Base-by-base conservation (phyloP, 2,113 vertebrate species). In the Sterna hirundo region DNA sequence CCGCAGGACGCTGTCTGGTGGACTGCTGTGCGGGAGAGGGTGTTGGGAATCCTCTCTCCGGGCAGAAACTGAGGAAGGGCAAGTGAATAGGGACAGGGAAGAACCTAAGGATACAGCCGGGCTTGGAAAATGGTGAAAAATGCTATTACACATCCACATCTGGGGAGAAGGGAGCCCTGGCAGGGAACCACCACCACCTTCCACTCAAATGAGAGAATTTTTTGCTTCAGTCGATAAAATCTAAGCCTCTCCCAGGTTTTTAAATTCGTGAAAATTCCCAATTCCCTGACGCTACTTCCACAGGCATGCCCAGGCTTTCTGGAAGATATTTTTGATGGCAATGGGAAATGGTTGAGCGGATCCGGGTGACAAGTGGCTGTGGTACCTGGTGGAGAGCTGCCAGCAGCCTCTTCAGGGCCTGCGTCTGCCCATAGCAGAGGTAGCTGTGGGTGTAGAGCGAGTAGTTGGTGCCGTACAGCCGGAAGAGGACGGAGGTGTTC, bases 361-460 rank as follows among this genome's bases (percentile, higher is more conserved):
- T 54, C 40, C 69, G 10, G 26, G 7, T 38, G 78, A 26, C 19
- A 64, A 29, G 12, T 9, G 70, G 71, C 49, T 38, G 15, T 0
- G 1, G 49, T 54, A 98, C 98, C 98, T 98, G 93, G 47, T 95
- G 88, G 65, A 98, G 96, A 72, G 60, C 13, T 3, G 90, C 98
- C 88, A 98, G 95, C 46, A 98, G 96, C 88, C 68, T 96, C 77
- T 27, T 96, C 93, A 98, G 44, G 40, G 97, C 96, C 95, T 99
- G 98, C 4, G 90, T 97, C 8, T 97, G 97, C 46, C 99, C 98
- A 0, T 98, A 99, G 94, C 98, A 99, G 64, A 98, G 97, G 97
- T 98, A 98, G 96, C 98, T 99, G 95, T 98, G 97, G 2, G 98
- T 97, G 95, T 99, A 99, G 79, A 98, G 44, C 1, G 87, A 91